Conservation (phyloP, 1,140 invertebrate species). For the Cylas formicarius region DNA sequence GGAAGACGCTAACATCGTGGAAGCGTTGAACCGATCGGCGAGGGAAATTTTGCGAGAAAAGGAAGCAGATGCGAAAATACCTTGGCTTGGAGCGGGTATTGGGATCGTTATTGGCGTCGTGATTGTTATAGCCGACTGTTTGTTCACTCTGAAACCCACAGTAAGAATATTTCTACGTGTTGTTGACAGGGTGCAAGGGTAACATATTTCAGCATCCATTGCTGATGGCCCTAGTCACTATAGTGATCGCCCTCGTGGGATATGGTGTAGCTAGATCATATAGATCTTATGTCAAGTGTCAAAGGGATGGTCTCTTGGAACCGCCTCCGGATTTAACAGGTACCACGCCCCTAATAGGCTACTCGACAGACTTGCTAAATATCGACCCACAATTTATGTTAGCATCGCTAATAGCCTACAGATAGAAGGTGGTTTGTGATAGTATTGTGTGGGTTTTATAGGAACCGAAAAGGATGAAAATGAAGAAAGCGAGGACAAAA, state of each 20-base stretch:
- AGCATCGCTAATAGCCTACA: slow-evolving; percentile 31
- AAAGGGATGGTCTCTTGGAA: slow-evolving; percentile 48
- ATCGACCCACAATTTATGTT: slow-evolving; percentile 8
- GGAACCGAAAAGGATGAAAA: slow-evolving; percentile 32
- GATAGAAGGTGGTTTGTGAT: slow-evolving; percentile 1
- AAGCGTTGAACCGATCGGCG: slow-evolving; percentile 56
- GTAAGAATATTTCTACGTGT: slow-evolving; percentile 45
- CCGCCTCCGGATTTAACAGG: slow-evolving; percentile 49
- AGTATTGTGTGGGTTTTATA: slow-evolving; percentile 7
- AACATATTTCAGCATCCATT: slow-evolving; percentile 48
- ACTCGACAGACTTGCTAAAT: slow-evolving; percentile 8
- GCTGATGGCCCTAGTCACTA: slow-evolving; percentile 52
- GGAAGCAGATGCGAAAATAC: slow-evolving; percentile 61
- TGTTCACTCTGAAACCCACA: slow-evolving; percentile 58
- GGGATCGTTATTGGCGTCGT: slow-evolving; percentile 65
- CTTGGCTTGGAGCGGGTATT: slow-evolving; percentile 66
- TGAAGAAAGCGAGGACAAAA: slow-evolving; percentile 33
- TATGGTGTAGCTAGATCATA: slow-evolving; percentile 49
- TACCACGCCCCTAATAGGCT: no score
- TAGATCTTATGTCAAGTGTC: slow-evolving; percentile 49
- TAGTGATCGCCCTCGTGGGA: slow-evolving; percentile 52
- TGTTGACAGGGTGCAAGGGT: slow-evolving; percentile 4
- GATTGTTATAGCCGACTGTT: slow-evolving; percentile 63
- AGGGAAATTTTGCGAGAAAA: slow-evolving; percentile 52
- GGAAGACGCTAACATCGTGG: slow-evolving; percentile 57